These are phyloP conservation scores for Meandrina meandrites DNA, from an alignment of 92 coral and sea anemone genomes.

Conservation along the genomic window DNA sequence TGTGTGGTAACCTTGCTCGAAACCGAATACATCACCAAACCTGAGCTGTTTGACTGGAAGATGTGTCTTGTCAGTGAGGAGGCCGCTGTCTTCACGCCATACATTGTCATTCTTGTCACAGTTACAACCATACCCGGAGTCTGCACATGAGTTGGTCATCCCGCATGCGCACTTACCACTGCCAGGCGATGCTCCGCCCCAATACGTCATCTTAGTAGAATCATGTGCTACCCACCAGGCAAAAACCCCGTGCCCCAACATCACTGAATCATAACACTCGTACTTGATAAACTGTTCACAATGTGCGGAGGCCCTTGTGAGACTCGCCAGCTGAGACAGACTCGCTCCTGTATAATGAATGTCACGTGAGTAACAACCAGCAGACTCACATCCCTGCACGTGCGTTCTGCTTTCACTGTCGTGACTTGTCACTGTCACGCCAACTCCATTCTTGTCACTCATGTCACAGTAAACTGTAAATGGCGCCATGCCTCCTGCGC, in stretches of 20 bases:
- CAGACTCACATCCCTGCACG: background rate
- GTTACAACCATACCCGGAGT: conserved; percentile 25
- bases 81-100: conserved; percentile 76
- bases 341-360: background rate
- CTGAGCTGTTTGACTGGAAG: conserved; percentile 79
- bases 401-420: conserved; percentile 48
- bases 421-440: conserved; percentile 59
- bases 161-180: conserved; percentile 31
- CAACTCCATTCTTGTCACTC: conserved; percentile 51
- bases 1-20: background rate
- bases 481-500: conserved; percentile 20
- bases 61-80: conserved; percentile 60
- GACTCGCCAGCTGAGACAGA: background rate
- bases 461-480: conserved; percentile 52
- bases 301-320: background rate
- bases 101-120: conserved; percentile 57
- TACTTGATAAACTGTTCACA: background rate
- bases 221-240: conserved; percentile 13
- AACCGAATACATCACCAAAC: conserved; percentile 39
- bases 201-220: background rate
- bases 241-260: background rate
- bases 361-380: background rate
- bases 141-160: conserved; percentile 27
- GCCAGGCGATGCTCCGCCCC: conserved; percentile 21
- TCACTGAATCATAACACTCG: background rate